Percentiles rank a stretch among this genome's conserved stretches.
phyloP scores from a whole-genome alignment of 2,113 vertebrate genomes.

The Hucho hucho region DNA sequence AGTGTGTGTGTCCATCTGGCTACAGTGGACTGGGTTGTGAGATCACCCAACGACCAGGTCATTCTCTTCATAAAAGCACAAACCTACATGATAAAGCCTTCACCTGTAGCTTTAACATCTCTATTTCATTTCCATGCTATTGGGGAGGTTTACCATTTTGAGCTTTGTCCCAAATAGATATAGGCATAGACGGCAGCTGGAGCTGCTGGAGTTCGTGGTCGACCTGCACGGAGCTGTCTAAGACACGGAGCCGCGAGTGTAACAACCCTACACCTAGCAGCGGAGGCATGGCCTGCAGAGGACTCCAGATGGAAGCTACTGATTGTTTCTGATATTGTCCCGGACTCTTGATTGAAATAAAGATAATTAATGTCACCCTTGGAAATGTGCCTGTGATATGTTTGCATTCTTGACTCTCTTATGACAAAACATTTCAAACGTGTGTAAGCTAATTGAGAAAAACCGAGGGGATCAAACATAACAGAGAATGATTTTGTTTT shows the following conservation, averaged over 20 bases:
- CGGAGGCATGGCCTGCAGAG: constrained; percentile 74
- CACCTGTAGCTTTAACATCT: not conserved
- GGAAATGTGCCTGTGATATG: not conserved
- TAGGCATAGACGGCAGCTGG: constrained; percentile 81
- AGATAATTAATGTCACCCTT: not conserved
- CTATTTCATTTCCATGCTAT: not conserved
- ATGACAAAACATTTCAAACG: not conserved
- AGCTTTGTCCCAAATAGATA: constrained; percentile 58
- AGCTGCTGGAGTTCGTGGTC: constrained; percentile 90
- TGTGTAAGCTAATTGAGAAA: too few relatives aligned
- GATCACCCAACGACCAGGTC: constrained; percentile 72
- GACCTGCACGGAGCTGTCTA: constrained; percentile 66
- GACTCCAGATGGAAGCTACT: constrained; percentile 71
- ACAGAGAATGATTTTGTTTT: not conserved
- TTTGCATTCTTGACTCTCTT: not conserved
- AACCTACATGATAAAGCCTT: not conserved
- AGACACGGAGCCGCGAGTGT: constrained; percentile 79
- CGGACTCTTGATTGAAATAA: not conserved
- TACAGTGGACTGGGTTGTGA: constrained; percentile 82
- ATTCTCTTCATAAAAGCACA: constrained; percentile 12
- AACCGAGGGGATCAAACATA: too few relatives aligned
- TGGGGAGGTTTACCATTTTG: not conserved
- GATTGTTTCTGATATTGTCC: constrained; percentile 63
- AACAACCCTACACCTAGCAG: constrained; percentile 78
- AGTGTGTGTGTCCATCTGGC: constrained; percentile 86